These are phyloP conservation scores for Bruchidius siliquastri DNA, from an alignment of 2,888 invertebrate genomes.

Conservation along the genomic window DNA sequence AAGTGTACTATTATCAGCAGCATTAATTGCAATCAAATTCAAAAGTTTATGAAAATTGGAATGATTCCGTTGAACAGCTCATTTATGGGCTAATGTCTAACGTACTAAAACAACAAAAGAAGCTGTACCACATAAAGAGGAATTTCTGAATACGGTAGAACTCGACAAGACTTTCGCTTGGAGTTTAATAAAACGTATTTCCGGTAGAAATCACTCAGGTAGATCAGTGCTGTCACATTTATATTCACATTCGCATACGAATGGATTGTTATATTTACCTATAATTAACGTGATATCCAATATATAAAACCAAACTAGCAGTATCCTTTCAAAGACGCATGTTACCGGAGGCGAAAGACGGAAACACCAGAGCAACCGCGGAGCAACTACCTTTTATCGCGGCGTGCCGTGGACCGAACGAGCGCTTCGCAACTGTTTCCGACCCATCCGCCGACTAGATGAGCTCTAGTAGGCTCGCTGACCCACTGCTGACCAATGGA, in stretches of 20 bases:
- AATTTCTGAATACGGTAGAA: neutral
- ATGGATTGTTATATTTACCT: neutral
- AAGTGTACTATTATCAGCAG: too few species aligned
- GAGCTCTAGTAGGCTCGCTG: conserved; percentile 45
- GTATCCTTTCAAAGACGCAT: neutral
- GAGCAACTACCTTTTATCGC: conserved; percentile 6
- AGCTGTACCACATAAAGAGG: too few species aligned
- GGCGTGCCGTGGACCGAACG: conserved; percentile 17
- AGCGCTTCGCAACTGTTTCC: neutral
- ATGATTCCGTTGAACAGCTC: too few species aligned
- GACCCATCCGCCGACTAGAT: conserved; percentile 14
- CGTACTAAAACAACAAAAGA: too few species aligned
- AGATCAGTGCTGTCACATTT: neutral
- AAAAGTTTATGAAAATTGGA: too few species aligned
- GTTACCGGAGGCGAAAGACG: neutral
- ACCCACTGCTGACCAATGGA: conserved; percentile 40
- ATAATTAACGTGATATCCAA: conserved; percentile 2
- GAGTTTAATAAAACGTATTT: neutral
- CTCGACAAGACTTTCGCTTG: neutral
- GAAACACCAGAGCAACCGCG: neutral
- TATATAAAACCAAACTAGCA: neutral
- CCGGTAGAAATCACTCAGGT: neutral
- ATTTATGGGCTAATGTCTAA: too few species aligned
- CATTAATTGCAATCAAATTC: too few species aligned
- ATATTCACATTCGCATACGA: neutral